Evolutionary conservation across 2,113 vertebrate species (phyloP), one percentile per base, ranked within the genome.

Genomic region (Ardeotis arabs): DNA sequence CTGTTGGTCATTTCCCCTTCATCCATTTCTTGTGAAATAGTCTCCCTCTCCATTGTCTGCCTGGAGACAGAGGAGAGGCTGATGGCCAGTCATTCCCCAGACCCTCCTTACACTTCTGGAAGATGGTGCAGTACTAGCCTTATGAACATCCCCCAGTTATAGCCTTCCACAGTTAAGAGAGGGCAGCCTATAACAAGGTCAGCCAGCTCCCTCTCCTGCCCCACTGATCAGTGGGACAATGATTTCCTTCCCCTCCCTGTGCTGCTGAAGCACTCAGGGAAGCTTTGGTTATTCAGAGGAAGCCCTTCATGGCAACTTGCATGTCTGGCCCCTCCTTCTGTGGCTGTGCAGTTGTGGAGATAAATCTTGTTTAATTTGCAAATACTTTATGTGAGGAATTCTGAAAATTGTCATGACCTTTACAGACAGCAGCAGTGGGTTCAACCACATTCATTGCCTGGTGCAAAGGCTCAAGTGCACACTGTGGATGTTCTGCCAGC

Each of bases 391-490:
- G 5, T 39, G 15, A 91, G 8, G 13, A 58, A 89, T 70, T 83
- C 19, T 9, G 12, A 53, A 75, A 85, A 56, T 44, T 68, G 37
- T 25, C 27, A 41, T 64, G 37, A 63, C 25, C 28, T 39, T 69
- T 55, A 55, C 12, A 37, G 33, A 31, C 22, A 74, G 39, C 45
- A 82, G 7, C 41, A 80, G 35, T 20, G 25, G 67, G 24, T 63
- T 67, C 49, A 31, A 28, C 67, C 0, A 0, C 9, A 12, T 31
- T 62, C 10, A 23, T 12, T 2, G 2, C 9, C 41, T 55, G 37
- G 35, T 37, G n/a, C 41, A 87, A 77, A 63, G 49, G 19, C 28
- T 73, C 28, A 4, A 7, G 12, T 0, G 4, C 14, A 9, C 0
- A 0, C 12, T 11, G 12, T 33, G 24, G 44, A 59, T 73, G 58